A percentile compares a stretch with the other conserved stretches of the same genome.
phyloP scores from a whole-genome alignment of 1,140 invertebrate genomes.

The Bombus breviceps region DNA sequence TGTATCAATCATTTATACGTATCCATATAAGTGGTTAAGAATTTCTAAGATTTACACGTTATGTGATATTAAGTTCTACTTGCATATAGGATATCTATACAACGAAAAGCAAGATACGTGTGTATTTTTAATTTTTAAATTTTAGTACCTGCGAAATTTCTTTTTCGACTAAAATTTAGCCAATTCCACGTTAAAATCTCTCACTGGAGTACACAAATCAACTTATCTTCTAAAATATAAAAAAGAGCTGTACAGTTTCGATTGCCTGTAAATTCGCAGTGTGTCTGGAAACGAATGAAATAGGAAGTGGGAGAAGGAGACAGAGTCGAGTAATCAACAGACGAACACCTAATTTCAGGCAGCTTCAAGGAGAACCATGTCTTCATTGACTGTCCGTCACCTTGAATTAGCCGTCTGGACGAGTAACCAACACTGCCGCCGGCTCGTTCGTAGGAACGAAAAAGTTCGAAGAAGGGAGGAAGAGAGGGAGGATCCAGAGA shows the following conservation, averaged over 20 bases:
- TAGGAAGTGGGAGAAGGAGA: not conserved
- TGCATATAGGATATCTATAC: too few species aligned
- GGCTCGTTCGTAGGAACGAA: constrained; percentile 13
- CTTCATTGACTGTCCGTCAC: constrained; percentile 58
- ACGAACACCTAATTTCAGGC: constrained; percentile 51
- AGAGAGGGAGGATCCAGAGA: too few species aligned
- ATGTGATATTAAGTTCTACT: not conserved
- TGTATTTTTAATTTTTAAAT: too few species aligned
- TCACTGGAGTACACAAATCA: too few species aligned
- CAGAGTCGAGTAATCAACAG: constrained; percentile 13
- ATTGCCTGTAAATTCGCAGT: not conserved
- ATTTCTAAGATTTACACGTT: not conserved
- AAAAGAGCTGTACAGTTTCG: not conserved
- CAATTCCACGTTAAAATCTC: too few species aligned
- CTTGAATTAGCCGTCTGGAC: constrained; percentile 58
- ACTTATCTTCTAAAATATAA: not conserved
- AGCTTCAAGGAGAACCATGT: constrained; percentile 36
- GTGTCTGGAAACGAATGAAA: not conserved
- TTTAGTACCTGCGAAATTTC: too few species aligned
- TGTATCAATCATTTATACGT: not conserved
- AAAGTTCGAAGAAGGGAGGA: constrained; percentile 11
- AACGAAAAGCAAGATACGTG: too few species aligned
- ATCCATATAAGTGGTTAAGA: not conserved
- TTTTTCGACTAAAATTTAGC: too few species aligned
- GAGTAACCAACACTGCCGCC: not conserved